Conservation (phyloP, 2,113 vertebrate species). For the Limanda limanda region DNA sequence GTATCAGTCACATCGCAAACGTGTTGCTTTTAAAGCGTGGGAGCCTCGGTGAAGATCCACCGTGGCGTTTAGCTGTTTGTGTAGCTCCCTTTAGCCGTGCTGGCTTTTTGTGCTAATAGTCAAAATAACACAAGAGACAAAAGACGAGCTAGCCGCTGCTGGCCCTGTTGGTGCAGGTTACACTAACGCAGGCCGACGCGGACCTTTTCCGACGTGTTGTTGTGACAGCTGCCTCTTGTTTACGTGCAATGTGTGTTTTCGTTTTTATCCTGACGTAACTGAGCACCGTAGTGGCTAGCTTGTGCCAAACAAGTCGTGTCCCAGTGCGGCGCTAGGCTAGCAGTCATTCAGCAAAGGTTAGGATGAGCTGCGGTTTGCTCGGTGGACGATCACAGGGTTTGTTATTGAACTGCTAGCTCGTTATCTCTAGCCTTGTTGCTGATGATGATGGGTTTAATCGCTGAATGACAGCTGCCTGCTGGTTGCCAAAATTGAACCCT, state of each 20-base stretch:
- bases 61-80: neutral
- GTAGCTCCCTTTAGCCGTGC: neutral
- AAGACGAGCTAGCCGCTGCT: conserved; percentile 71
- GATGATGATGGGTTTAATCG: conserved; percentile 39
- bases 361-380: neutral
- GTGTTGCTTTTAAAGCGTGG: neutral
- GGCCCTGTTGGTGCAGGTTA: conserved; percentile 72
- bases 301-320: neutral
- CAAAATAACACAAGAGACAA: conserved; percentile 72
- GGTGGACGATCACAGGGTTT: conserved; percentile 6
- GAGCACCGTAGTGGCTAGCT: neutral
- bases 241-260: neutral
- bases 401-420: neutral
- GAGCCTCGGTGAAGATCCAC: neutral
- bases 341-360: conserved; percentile 13
- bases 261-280: neutral
- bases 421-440: conserved; percentile 14
- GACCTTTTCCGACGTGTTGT: neutral
- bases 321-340: conserved; percentile 4
- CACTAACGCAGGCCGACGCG: conserved; percentile 6
- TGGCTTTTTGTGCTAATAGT: conserved; percentile 39
- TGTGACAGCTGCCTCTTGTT: neutral
- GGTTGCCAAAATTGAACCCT: conserved; percentile 83
- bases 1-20: neutral
- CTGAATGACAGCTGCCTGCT: conserved; percentile 79